Evolutionary conservation across 2,888 invertebrate genomes (phyloP).

Genomic region (Schizaphis graminum): DNA sequence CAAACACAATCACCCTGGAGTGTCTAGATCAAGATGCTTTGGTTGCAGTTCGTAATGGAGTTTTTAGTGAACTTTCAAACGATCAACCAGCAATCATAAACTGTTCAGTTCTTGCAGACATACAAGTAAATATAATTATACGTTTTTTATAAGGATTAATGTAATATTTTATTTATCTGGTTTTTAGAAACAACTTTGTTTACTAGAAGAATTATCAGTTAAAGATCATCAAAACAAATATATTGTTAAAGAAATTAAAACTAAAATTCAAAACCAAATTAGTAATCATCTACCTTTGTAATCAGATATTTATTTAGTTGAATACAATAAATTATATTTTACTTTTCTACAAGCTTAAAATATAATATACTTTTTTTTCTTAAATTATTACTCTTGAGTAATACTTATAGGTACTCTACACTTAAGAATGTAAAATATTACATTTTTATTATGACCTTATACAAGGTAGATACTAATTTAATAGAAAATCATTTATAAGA

Average conservation of each 20-base stretch:
- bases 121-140: constrained; percentile 44
- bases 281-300: constrained; percentile 45
- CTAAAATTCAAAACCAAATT: constrained; percentile 49
- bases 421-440: neutral
- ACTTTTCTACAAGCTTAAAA: neutral
- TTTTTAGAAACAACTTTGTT: constrained; percentile 57
- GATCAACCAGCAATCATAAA: constrained; percentile 25
- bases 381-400: neutral
- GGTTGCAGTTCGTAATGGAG: constrained; percentile 55
- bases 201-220: constrained; percentile 39
- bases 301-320: neutral
- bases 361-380: neutral
- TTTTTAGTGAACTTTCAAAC: constrained; percentile 48
- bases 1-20: constrained; percentile 33
- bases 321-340: neutral
- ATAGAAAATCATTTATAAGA: neutral
- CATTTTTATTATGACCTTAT: neutral
- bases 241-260: constrained; percentile 39
- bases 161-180: neutral
- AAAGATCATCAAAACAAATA: constrained; percentile 28
- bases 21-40: constrained; percentile 43
- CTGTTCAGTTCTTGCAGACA: constrained; percentile 29
- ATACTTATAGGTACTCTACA: neutral
- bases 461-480: neutral
- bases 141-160: neutral